These are phyloP conservation scores for Drosophila nannoptera DNA, from an alignment of 1,140 invertebrate genomes.

Conservation along the genomic window DNA sequence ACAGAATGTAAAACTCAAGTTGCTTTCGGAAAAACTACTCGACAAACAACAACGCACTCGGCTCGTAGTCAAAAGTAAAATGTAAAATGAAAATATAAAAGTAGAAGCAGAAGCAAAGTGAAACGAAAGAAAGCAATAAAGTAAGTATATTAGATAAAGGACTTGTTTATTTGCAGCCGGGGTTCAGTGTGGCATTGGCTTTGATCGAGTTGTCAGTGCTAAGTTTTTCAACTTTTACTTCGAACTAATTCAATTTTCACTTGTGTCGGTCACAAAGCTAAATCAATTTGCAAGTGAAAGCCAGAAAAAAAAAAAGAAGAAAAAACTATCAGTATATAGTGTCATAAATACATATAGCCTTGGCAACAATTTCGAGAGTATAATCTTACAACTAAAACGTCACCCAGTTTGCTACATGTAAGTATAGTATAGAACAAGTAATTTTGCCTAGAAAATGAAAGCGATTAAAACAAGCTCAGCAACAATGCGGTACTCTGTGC, in stretches of 20 bases:
- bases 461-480: constrained; percentile 54
- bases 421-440: constrained; percentile 45
- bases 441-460: constrained; percentile 48
- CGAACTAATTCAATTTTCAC: constrained; percentile 63
- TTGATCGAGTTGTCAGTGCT: constrained; percentile 60
- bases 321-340: constrained; percentile 13
- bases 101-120: background rate
- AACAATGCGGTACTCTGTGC: constrained; percentile 30
- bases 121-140: background rate
- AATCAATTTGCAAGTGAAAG: constrained; percentile 54
- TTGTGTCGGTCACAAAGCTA: constrained; percentile 60
- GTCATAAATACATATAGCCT: background rate
- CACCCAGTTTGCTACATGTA: constrained; percentile 33
- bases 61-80: constrained; percentile 14
- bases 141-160: constrained; percentile 23
- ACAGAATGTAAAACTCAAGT: constrained; percentile 30
- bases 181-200: constrained; percentile 36
- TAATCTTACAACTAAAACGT: constrained; percentile 26
- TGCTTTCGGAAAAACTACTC: constrained; percentile 30
- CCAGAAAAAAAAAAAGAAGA: constrained; percentile 20
- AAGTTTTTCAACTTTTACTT: constrained; percentile 48
- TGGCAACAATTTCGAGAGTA: constrained; percentile 49
- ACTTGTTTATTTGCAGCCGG: constrained; percentile 39
- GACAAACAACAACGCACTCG: constrained; percentile 30
- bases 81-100: background rate